Evolutionary conservation across 2,888 invertebrate genomes (phyloP).

Genomic region (Idaea aversata): DNA sequence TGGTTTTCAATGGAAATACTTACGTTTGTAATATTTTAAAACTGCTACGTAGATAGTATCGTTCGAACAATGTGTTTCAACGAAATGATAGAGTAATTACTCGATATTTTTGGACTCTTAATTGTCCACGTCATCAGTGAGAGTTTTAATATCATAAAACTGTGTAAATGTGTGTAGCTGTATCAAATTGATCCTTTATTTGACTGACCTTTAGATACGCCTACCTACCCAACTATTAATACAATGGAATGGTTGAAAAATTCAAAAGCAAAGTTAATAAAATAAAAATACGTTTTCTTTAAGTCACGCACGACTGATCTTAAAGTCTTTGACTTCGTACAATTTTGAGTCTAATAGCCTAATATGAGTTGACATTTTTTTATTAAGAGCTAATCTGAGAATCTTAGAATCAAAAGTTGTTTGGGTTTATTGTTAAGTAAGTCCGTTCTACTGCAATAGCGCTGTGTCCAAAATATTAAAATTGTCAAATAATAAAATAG

Average conservation of each 20-base stretch:
- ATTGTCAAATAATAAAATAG: no score
- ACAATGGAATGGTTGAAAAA: not conserved
- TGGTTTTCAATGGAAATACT: not conserved
- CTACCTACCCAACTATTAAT: not conserved
- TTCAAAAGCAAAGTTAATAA: not conserved
- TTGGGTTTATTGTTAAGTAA: no score
- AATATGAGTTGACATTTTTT: not conserved
- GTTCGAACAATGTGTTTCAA: slow-evolving; percentile 9
- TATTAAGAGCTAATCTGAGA: not conserved
- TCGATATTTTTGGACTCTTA: slow-evolving; percentile 19
- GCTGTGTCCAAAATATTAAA: no score
- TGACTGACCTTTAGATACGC: not conserved
- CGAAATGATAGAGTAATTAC: slow-evolving; percentile 19
- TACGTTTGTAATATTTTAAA: not conserved
- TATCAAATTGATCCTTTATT: not conserved
- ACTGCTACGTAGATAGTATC: not conserved
- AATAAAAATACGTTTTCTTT: not conserved
- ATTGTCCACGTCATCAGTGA: slow-evolving; percentile 9
- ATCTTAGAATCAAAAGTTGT: not conserved
- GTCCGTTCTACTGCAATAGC: no score
- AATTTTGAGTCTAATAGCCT: not conserved
- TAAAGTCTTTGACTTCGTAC: not conserved
- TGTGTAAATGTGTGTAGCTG: not conserved
- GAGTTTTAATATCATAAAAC: not conserved
- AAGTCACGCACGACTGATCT: not conserved